Percentiles rank a stretch among this genome's conserved stretches.
These are phyloP conservation scores for Cephalotes varians DNA, from an alignment of 2,888 invertebrate genomes.

Conservation along the genomic window DNA sequence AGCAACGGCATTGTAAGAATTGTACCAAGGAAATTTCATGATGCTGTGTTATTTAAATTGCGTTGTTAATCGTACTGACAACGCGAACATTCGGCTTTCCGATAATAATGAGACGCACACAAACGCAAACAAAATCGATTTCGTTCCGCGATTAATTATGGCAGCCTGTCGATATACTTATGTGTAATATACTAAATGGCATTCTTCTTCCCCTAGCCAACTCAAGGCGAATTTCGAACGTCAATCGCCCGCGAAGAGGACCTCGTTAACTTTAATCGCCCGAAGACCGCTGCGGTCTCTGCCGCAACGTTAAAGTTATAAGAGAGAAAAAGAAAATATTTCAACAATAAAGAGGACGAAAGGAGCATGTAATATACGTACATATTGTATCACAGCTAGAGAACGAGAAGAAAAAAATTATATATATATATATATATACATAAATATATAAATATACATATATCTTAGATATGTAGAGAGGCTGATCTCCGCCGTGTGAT, in stretches of 20 bases:
- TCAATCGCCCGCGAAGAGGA: constrained; percentile 31
- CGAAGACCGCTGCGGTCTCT: constrained; percentile 47
- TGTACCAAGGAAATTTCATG: not conserved
- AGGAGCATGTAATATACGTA: constrained; percentile 59
- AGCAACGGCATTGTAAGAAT: not conserved
- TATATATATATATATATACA: constrained; percentile 23
- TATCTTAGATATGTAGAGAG: constrained; percentile 64
- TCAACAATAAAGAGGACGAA: constrained; percentile 15
- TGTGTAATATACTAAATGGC: constrained; percentile 44
- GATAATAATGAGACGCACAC: not conserved
- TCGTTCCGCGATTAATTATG: constrained; percentile 42
- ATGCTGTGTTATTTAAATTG: not conserved
- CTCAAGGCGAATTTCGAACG: constrained; percentile 40
- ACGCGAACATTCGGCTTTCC: not conserved
- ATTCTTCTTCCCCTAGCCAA: constrained; percentile 64
- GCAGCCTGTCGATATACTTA: constrained; percentile 41
- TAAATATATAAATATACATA: constrained; percentile 21
- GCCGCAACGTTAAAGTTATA: constrained; percentile 17
- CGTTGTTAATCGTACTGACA: not conserved
- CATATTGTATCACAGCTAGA: constrained; percentile 46
- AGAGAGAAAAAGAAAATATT: constrained; percentile 4
- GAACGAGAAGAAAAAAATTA: constrained; percentile 43
- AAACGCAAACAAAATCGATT: constrained; percentile 1
- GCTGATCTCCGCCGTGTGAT: constrained; percentile 77
- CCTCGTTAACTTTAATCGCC: not conserved